Base-by-base conservation (phyloP, 2,888 invertebrate species). In the Drosophila affinis region DNA sequence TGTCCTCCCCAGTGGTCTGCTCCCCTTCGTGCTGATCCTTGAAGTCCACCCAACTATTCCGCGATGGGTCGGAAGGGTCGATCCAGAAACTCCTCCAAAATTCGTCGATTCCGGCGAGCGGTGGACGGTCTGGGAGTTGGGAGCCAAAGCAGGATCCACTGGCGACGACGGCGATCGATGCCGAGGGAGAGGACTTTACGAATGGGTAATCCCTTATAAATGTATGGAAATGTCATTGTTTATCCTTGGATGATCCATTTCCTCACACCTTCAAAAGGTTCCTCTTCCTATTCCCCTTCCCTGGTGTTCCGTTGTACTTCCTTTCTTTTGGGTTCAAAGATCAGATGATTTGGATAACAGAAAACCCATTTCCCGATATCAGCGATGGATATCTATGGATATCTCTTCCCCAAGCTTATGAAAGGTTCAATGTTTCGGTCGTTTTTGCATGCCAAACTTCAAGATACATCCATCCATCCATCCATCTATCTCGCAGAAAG, bases 351-450 rank as follows among this genome's bases (percentile, higher is more conserved):
- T 3, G 24, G 24, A n/a, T 39, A 29, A 9, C 29, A 9, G 9
- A 2, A 29, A 29, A 29, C 29, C 29, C 29, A 29, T 29, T 29
- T 29, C 29, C 29, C 29, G 29, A 29, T 29, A 29, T 29, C 29
- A 27, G 27, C 27, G 6, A 27, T 7, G 27, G 27, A 9, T 39
- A 39, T 39, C 39, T 39, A n/a, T n/a, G 39, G 39, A 39, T 39
- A 39, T n/a, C 39, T n/a, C 39, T 39, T 39, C 7, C 39, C 39
- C 14, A n/a, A 39, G 39, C 39, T 7, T 39, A 39, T n/a, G 39
- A 39, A 67, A 64, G 67, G 67, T 64, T 67, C 64, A 67, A 67
- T 67, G 67, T 67, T 57, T 67, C 49, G 44, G 48, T 14, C 29
- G 51, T 24, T 48, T 48, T 21, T 21, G 61, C 51, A 44, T 45